Base-by-base conservation (phyloP, 2,888 invertebrate species). In the Zygaena filipendulae region DNA sequence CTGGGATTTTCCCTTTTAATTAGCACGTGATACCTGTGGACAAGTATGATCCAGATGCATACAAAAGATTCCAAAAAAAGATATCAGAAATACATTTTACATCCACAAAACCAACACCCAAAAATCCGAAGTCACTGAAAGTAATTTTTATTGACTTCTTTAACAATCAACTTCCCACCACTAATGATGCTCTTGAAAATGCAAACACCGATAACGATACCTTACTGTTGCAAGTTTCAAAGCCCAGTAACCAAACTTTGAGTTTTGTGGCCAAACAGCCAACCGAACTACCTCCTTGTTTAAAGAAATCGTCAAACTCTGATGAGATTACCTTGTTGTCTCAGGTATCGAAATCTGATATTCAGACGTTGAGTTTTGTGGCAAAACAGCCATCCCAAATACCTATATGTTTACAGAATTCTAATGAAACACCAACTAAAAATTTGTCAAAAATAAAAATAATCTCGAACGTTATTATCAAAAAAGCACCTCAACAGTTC, bases 1-100 rank as follows among this genome's bases (percentile, higher is more conserved):
- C 34, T 7, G 39, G 41, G 4, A 40, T 39, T 21, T 29, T 32
- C 23, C 42, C 40, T 14, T n/a, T 40, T 26, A 19, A 27, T 22
- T 14, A 21, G 16, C 11, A 21, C 18, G 29, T 25, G 21, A 31
- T 25, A 7, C 31, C 13, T 8, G 25, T 6, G 34, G 23, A 32
- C 2, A 32, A 32, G 23, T 32, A 29, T 22, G 29, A 29, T 13
- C 30, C 28, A 22, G 12, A 16, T 11, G 33, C 33, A 3, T 33
- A 11, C 16, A 28, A 18, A 23, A 13, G 36, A 18, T 33, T n/a
- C n/a, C n/a, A n/a, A 33, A 33, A 27, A 26, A 30, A 26, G n/a
- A n/a, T n/a, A n/a, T n/a, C n/a, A n/a, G n/a, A n/a, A n/a, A n/a
- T n/a, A n/a, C n/a, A n/a, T n/a, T n/a, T n/a, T n/a, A n/a, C 7